Conservation (phyloP, 2,888 invertebrate genomes). For the Antheraea assamensis region DNA sequence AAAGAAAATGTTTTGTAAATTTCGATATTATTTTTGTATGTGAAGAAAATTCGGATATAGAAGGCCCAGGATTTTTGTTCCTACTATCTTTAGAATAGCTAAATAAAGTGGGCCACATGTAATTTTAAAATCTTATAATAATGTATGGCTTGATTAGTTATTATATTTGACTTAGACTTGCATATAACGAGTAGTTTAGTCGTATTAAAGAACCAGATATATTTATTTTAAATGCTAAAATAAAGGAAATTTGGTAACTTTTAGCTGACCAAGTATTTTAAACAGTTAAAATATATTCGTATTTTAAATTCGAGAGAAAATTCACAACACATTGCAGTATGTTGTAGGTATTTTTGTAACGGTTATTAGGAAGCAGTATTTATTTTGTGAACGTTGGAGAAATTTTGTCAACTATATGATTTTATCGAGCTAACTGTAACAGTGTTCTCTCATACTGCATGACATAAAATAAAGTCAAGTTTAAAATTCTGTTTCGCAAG, state of each 20-base stretch:
- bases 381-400: neutral
- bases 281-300: neutral
- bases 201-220: neutral
- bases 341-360: neutral
- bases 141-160: neutral
- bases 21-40: neutral
- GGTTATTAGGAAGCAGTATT: neutral
- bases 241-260: neutral
- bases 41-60: neutral
- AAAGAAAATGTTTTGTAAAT: neutral
- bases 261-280: neutral
- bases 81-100: neutral
- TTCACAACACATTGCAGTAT: neutral
- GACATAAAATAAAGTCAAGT: neutral
- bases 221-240: neutral
- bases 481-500: neutral
- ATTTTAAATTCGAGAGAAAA: neutral
- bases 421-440: neutral
- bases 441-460: neutral
- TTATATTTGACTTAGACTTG: neutral
- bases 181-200: neutral
- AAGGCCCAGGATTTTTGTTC: neutral
- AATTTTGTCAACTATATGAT: neutral
- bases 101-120: neutral
- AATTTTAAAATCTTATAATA: neutral